Evolutionary conservation across 2,888 invertebrate genomes (phyloP).

Genomic region (Galerucella calmariensis): DNA sequence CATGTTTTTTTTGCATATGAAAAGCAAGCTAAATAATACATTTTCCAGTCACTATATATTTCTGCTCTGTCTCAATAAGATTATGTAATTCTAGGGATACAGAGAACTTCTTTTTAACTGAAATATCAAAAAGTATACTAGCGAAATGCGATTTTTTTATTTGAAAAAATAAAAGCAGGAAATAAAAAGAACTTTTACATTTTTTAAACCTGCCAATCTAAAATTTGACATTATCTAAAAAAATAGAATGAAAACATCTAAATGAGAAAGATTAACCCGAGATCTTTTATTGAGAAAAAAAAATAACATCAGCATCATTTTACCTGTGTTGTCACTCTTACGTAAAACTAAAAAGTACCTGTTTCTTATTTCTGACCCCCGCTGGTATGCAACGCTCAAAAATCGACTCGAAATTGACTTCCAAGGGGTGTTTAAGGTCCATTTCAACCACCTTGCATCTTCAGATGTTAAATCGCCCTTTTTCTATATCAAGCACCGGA

Average conservation of each 20-base stretch:
- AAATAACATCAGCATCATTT: constrained; percentile 30
- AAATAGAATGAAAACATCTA: constrained; percentile 28
- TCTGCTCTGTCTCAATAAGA: neutral
- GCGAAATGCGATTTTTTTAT: too few relatives aligned
- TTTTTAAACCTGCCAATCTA: constrained; percentile 12
- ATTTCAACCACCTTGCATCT: constrained; percentile 61
- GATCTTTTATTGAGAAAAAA: constrained; percentile 20
- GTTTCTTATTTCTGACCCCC: constrained; percentile 52
- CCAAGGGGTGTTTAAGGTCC: constrained; percentile 59
- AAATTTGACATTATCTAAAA: constrained; percentile 27
- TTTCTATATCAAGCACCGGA: constrained; percentile 43
- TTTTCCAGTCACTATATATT: constrained; percentile 13
- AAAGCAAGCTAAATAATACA: constrained; percentile 26
- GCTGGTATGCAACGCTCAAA: constrained; percentile 56
- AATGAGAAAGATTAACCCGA: constrained; percentile 27
- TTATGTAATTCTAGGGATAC: neutral
- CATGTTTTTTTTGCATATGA: constrained; percentile 30
- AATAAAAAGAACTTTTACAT: too few relatives aligned
- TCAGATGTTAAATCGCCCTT: constrained; percentile 57
- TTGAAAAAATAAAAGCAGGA: too few relatives aligned
- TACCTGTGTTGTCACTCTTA: constrained; percentile 48
- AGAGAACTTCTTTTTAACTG: neutral
- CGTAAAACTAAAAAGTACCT: constrained; percentile 47
- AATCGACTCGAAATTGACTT: constrained; percentile 52
- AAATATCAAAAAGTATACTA: too few relatives aligned